A percentile compares a stretch with the other conserved stretches of the same genome.
These are phyloP conservation scores for Equus quagga DNA, from an alignment of 2,113 vertebrate species.

Conservation along the genomic window DNA sequence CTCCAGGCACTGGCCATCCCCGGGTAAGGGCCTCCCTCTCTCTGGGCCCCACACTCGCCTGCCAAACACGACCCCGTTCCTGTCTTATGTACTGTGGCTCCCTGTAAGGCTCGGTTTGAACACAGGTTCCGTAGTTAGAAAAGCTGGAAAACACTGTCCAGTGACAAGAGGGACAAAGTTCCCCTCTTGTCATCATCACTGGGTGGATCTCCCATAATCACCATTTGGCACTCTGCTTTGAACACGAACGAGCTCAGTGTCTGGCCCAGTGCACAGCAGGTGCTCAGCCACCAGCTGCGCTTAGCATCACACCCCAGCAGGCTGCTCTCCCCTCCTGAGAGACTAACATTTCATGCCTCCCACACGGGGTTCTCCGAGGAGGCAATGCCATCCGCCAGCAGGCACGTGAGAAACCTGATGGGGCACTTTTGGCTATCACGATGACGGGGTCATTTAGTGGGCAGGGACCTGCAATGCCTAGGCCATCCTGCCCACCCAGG, in stretches of 20 bases:
- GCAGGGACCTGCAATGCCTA: neutral
- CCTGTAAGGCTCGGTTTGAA: neutral
- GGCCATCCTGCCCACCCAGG: neutral
- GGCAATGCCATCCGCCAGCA: too few species aligned
- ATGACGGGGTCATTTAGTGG: neutral
- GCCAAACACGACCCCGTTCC: neutral
- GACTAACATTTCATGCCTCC: rapidly evolving
- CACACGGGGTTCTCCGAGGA: neutral
- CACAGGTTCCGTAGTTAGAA: neutral
- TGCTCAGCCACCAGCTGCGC: neutral
- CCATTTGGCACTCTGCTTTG: neutral
- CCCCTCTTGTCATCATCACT: neutral
- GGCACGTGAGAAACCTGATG: neutral
- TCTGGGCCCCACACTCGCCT: neutral
- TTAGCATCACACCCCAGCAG: neutral
- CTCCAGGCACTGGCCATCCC: neutral
- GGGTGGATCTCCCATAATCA: neutral
- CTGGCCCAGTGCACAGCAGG: rapidly evolving
- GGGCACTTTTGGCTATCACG: neutral
- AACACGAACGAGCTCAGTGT: rapidly evolving
- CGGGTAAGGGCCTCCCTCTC: too few species aligned
- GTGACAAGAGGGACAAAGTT: neutral
- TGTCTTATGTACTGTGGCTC: neutral
- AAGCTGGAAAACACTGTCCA: neutral
- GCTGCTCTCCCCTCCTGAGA: neutral